Evolutionary conservation across 2,797 vertebrate genomes (phyloP).

Genomic region (Rallus crepitans): DNA sequence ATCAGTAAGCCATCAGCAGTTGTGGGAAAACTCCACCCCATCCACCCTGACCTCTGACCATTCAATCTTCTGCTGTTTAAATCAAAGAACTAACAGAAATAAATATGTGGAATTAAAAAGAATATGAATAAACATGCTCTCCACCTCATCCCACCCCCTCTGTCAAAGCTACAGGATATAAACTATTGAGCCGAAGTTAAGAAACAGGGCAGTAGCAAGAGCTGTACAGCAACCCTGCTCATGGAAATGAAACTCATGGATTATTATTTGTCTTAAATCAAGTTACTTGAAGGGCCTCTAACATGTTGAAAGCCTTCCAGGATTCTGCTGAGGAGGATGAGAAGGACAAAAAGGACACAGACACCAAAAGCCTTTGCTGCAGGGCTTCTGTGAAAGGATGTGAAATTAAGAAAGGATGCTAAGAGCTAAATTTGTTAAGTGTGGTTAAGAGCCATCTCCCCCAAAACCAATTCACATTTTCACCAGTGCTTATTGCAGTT

Average conservation of each 20-base stretch:
- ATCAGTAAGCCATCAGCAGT: constrained; percentile 23
- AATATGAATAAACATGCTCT: background rate
- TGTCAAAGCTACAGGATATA: background rate
- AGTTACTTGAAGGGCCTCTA: background rate
- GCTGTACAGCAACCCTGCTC: background rate
- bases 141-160: background rate
- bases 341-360: background rate
- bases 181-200: background rate
- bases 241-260: background rate
- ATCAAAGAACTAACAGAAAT: constrained; percentile 62
- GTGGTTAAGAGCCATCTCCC: background rate
- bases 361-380: background rate
- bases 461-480: background rate
- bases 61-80: constrained; percentile 48
- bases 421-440: background rate
- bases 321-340: background rate
- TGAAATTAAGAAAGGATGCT: background rate
- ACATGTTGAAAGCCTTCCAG: background rate
- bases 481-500: background rate
- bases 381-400: background rate
- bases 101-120: background rate
- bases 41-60: constrained; percentile 28
- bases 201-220: background rate
- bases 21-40: constrained; percentile 70
- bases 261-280: background rate